Conservation (phyloP, 2,888 invertebrate species). For the Pogonocherus hispidulus region DNA sequence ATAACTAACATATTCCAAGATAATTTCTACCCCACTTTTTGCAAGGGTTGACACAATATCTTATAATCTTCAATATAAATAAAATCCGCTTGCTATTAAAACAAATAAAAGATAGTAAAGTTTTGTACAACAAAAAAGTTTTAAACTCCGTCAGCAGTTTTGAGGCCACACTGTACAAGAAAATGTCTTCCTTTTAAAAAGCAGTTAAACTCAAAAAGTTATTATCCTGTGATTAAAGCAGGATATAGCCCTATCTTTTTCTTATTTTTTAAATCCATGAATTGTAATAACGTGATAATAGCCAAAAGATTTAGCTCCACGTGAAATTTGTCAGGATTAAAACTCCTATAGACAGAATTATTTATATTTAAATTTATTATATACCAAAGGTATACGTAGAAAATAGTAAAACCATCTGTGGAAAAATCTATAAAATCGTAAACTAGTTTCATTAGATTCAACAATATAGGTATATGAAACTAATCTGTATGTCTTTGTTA, state of each 20-base stretch:
- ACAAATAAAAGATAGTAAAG: no score
- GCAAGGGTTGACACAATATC: no score
- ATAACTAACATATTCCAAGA: no score
- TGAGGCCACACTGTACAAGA: neutral
- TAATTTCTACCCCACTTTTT: no score
- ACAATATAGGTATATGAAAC: neutral
- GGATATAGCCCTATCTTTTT: no score
- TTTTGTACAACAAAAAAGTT: neutral
- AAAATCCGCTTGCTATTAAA: no score
- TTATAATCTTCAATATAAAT: no score
- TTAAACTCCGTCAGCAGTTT: neutral
- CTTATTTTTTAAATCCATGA: no score
- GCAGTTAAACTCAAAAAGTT: neutral
- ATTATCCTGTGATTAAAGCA: no score
- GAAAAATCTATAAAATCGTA: neutral
- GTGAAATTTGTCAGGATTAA: conserved; percentile 6
- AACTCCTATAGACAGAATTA: neutral
- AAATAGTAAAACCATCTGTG: neutral
- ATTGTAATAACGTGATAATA: neutral
- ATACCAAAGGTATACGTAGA: conserved; percentile 3
- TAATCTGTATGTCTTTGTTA: neutral
- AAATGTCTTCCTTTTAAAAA: neutral
- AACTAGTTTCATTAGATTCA: neutral
- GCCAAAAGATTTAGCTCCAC: neutral
- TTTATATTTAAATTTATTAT: neutral